Evolutionary conservation across 2,888 invertebrate genomes (phyloP), one percentile per base, ranked within the genome.

Genomic region (Nyleta sp.): DNA sequence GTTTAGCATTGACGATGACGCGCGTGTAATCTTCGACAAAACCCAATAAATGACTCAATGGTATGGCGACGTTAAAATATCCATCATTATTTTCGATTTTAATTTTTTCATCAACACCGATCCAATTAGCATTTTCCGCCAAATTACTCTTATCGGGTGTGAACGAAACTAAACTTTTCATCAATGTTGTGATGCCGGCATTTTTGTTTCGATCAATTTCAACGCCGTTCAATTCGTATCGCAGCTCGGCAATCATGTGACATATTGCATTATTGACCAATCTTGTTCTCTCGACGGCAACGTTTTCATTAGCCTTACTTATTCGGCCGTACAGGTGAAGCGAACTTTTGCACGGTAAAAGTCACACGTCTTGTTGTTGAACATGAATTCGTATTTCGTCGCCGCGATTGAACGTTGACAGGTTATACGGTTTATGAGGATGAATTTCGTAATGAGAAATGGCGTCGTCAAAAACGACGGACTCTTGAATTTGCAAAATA

Each of bases 191-290:
- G 2, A 55, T 2, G 7, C 55, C 55, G 13, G 40, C 40, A 40
- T 38, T 38, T 55, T 55, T 55, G 10, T 55, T 81, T 5, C 82
- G 76, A 84, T 88, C 86, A 53, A 89, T 85, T 75, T 87, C 86
- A 13, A 85, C 78, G 22, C 85, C 87, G 73, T 87, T 88, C 3
- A 88, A 17, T 76, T 88, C 86, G 80, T 89, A 90, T 4, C 87
- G 83, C 55, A 88, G 85, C 80, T 83, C 86, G 71, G 87, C 86
- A 78, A 88, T 88, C 7, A 88, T 46, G 79, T 84, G 83, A 7
- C 84, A 80, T 11, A 86, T 65, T 17, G 80, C 80, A 74, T 87
- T 79, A n/a, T 59, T 80, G 0, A 75, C 55, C 1, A 78, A 79
- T 44, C 64, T 40, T 60, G 76, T 73, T 1, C 10, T 22, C 6